Conservation (phyloP, 2,797 vertebrate genomes). For the Danio aesculapii region DNA sequence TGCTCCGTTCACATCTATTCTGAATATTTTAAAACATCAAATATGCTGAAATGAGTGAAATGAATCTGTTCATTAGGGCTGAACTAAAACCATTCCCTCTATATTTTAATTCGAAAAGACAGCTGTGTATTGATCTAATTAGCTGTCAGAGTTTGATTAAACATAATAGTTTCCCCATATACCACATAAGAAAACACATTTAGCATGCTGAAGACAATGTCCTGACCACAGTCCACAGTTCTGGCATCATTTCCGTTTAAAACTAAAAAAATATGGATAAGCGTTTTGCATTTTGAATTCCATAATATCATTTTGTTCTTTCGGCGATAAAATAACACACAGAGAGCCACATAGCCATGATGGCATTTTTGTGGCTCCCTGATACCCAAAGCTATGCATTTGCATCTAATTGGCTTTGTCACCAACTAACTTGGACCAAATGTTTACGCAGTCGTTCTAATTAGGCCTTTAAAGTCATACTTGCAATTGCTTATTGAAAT, state of each 20-base stretch:
- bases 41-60: not conserved
- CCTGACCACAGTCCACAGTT: slow-evolving; percentile 14
- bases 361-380: slow-evolving; percentile 41
- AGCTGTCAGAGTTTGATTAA: slow-evolving; percentile 26
- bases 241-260: slow-evolving; percentile 8
- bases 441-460: slow-evolving; percentile 10
- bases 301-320: not conserved
- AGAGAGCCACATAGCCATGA: not conserved
- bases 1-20: not conserved
- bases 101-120: slow-evolving; percentile 15
- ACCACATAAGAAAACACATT: slow-evolving; percentile 33
- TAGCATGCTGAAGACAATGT: slow-evolving; percentile 27
- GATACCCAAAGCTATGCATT: slow-evolving; percentile 9
- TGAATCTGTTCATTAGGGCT: not conserved
- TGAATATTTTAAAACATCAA: not conserved
- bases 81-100: not conserved
- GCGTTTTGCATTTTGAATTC: slow-evolving; percentile 27
- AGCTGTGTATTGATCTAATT: slow-evolving; percentile 29
- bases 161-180: slow-evolving; percentile 13
- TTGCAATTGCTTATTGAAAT: slow-evolving; percentile 5
- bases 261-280: slow-evolving; percentile 3
- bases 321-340: not conserved
- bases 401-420: slow-evolving; percentile 39
- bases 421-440: slow-evolving; percentile 21
- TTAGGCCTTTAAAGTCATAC: not conserved